Conservation (phyloP, 2,888 invertebrate genomes). For the Dryobotodes eremita region DNA sequence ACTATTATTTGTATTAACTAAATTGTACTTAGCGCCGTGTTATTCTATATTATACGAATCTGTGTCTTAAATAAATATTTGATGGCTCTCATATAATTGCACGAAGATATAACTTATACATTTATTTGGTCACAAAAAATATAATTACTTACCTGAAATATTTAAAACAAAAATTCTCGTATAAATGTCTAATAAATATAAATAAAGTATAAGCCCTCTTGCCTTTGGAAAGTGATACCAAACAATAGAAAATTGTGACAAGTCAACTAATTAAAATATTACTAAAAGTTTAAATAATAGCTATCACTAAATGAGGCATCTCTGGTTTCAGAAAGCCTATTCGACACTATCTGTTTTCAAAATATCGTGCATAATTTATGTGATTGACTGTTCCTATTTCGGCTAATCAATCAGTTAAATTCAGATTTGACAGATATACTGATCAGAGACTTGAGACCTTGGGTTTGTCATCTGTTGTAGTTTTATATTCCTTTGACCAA, state of each 20-base stretch:
- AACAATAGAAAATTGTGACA: not conserved
- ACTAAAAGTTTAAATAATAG: not conserved
- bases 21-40: not conserved
- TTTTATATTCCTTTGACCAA: not conserved
- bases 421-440: not conserved
- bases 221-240: not conserved
- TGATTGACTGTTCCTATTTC: not conserved
- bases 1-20: not conserved
- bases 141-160: not conserved
- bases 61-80: slow-evolving; percentile 19
- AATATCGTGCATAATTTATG: not conserved
- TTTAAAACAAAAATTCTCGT: not conserved
- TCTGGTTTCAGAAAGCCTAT: not conserved
- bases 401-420: no score
- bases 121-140: not conserved
- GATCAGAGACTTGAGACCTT: not conserved
- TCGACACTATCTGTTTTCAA: not conserved
- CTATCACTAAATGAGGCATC: not conserved
- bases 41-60: not conserved
- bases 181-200: not conserved
- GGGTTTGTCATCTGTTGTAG: not conserved
- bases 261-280: not conserved
- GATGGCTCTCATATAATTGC: not conserved
- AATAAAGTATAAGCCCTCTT: not conserved
- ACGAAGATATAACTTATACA: not conserved